Base-by-base conservation (phyloP, 1,140 invertebrate species). In the Platyura marginata region DNA sequence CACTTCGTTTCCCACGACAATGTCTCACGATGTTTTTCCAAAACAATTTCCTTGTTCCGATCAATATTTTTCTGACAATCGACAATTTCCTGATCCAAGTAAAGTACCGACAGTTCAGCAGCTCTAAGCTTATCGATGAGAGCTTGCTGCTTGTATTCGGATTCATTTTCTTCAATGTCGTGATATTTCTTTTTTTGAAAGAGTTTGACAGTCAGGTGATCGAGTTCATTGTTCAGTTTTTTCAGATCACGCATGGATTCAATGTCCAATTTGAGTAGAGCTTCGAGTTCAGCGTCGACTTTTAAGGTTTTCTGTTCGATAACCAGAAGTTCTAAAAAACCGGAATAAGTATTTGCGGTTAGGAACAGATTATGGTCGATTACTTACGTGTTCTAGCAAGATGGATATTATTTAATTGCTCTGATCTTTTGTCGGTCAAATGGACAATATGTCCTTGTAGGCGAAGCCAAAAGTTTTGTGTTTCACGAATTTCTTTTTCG, bases 1-100 rank as follows among this genome's bases (percentile, higher is more conserved):
- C 75, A 70, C 62, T 85, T 84, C 51, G 81, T 79, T 49, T 86
- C 77, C 82, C 82, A 87, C 4, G 76, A 74, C 8, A 85, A 60
- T 32, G 70, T 68, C 57, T 85, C 76, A 29, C 71, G 66, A 52
- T 83, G 77, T 23, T 68, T 56, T 25, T 70, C 65, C 37, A 75
- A 61, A 2, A 86, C 56, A 36, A 74, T 64, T 45, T 73, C 68
- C 18, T 71, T 71, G 1, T 81, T 49, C 34, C 64, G 58, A 22
- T 69, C 61, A 47, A 81, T 82, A 39, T 79, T 74, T 36, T 74
- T 69, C 49, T 72, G 70, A 20, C 82, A 53, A 3, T 72, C 59
- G 47, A 68, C 65, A 40, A 84, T 76, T 45, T 80, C 72, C 44
- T 69, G 70, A 57, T 81, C 69, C 9, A 84, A 44, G 48, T 68